Evolutionary conservation across 2,888 invertebrate species (phyloP), one percentile per base, ranked within the genome.

Genomic region (Nemotelus pantherinus): DNA sequence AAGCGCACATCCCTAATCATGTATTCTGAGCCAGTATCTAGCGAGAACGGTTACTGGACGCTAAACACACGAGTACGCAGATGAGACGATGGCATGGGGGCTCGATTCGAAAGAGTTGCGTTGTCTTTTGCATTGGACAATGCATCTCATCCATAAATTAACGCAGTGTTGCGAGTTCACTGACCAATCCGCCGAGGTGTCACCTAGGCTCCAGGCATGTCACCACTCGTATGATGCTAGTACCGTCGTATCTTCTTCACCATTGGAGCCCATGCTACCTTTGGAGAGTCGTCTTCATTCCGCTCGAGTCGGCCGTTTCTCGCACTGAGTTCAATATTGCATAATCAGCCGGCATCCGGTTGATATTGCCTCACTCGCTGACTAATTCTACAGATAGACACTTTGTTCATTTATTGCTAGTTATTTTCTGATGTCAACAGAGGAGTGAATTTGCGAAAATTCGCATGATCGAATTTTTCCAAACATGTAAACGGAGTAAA

Each of bases 81-180:
- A 55, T 55, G 55, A 43, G n/a, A 5, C 44, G 70, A 43, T 53
- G 43, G 65, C 65, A 68, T 68, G 55, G 70, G 53, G 70, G 55
- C 57, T 71, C 43, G 25, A 25, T 25, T 25, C 25, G 70, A 41
- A 71, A 71, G 70, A 71, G 43, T 53, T 53, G 44, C 45, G n/a
- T 43, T 57, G 55, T 70, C 25, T 71, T 71, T 55, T 41, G 70
- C 70, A 55, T 71, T 55, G 53, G 53, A 50, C 68, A 55, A 55
- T 71, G 70, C 70, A 71, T 71, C 55, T 71, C 70, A 41, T 55
- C 70, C 70, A 71, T 71, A 71, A 71, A 53, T 53, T 71, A 55
- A 43, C 55, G 70, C n/a, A 71, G 41, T 7, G 57, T 53, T 71
- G 5, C 43, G 44, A 71, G 70, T 71, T 71, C 70, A 71, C 43